Conservation (phyloP, 2,113 vertebrate species). For the Pterophyllum scalare region DNA sequence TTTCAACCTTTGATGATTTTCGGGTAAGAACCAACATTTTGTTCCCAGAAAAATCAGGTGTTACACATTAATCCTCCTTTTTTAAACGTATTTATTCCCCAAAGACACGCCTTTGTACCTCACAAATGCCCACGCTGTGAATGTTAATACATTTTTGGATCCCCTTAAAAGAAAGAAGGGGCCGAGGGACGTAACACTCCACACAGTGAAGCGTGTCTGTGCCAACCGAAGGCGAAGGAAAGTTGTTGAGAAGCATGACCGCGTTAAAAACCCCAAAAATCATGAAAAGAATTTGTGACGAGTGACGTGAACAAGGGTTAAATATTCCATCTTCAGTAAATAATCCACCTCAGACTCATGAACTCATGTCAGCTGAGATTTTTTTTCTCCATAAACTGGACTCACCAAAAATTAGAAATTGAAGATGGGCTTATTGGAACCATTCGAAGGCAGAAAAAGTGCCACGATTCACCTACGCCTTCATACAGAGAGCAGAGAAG, state of each 20-base stretch:
- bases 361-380: neutral
- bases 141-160: neutral
- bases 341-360: neutral
- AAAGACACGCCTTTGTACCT: too few relatives aligned
- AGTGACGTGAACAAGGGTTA: too few relatives aligned
- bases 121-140: neutral
- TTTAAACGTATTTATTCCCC: too few relatives aligned
- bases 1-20: too few relatives aligned
- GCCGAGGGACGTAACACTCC: accelerated
- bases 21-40: too few relatives aligned
- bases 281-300: too few relatives aligned
- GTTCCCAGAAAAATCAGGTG: too few relatives aligned
- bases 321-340: neutral
- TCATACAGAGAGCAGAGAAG: neutral
- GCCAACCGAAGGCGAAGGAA: neutral
- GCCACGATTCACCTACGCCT: neutral
- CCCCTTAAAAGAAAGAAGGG: accelerated
- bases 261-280: neutral
- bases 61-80: too few relatives aligned
- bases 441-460: too few relatives aligned
- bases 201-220: neutral
- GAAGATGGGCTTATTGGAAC: too few relatives aligned
- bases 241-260: neutral
- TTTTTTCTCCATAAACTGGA: neutral
- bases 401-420: neutral